A percentile compares a stretch with the other conserved stretches of the same genome.
phyloP scores from a whole-genome alignment of 2,888 invertebrate species.

The Cancer borealis region DNA sequence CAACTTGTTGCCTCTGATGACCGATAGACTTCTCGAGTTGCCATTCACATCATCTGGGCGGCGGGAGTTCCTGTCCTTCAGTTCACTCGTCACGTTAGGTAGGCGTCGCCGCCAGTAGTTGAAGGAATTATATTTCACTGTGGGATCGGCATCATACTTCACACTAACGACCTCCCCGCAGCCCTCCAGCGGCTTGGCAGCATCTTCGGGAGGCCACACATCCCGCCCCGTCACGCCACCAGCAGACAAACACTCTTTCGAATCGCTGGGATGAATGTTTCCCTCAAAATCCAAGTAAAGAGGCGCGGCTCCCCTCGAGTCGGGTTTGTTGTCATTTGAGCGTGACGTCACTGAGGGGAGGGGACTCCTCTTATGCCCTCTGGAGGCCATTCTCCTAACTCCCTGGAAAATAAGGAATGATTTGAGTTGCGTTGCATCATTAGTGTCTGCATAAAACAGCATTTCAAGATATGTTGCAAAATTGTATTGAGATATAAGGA shows the following conservation, averaged over 20 bases:
- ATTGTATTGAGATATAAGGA: neutral
- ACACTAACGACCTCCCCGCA: neutral
- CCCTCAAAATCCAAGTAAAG: slow-evolving; percentile 64
- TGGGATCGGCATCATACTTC: neutral
- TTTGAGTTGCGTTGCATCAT: too few relatives aligned
- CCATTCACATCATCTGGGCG: slow-evolving; percentile 52
- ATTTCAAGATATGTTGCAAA: neutral
- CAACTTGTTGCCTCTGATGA: neutral
- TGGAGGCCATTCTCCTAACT: slow-evolving; percentile 64
- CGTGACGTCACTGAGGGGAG: slow-evolving; percentile 73
- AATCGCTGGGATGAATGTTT: slow-evolving; percentile 55
- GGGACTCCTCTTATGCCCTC: slow-evolving; percentile 57
- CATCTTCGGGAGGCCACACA: slow-evolving; percentile 18
- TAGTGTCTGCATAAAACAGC: too few relatives aligned
- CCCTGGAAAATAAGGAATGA: slow-evolving; percentile 57
- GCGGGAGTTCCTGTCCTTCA: neutral
- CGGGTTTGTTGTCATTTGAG: slow-evolving; percentile 70
- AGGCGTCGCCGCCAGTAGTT: slow-evolving; percentile 64
- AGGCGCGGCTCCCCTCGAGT: slow-evolving; percentile 47
- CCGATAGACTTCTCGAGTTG: neutral
- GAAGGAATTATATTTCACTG: slow-evolving; percentile 58
- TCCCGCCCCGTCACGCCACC: neutral
- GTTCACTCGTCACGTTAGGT: slow-evolving; percentile 61
- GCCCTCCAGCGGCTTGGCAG: neutral
- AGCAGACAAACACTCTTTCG: neutral